Evolutionary conservation across 2,888 invertebrate species (phyloP).

Genomic region (Tinea trinotella): DNA sequence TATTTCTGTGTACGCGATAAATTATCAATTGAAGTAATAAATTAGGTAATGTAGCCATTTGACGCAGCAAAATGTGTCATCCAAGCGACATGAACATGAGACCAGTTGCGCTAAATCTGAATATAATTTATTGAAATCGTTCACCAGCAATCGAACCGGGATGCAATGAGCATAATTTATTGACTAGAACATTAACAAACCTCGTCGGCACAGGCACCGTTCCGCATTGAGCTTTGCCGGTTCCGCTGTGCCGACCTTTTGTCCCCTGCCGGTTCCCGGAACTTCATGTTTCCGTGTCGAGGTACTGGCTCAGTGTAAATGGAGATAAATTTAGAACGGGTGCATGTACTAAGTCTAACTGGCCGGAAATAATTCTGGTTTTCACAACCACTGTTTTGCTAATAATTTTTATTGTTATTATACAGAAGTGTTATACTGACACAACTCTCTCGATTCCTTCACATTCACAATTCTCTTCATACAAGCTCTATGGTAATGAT

Average conservation of each 20-base stretch:
- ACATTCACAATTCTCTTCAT: no score
- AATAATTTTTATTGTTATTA: no score
- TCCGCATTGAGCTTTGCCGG: conserved; percentile 44
- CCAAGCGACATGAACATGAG: not conserved
- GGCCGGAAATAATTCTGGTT: conserved; percentile 41
- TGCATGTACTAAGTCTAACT: conserved; percentile 30
- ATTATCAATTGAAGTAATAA: no score
- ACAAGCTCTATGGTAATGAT: no score
- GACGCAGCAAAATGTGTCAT: not conserved
- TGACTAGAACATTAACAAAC: conserved; percentile 16
- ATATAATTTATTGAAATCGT: conserved; percentile 11
- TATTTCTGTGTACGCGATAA: no score
- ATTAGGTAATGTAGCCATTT: not conserved
- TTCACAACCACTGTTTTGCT: conserved; percentile 33
- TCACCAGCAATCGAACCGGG: conserved; percentile 7
- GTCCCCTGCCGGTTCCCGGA: conserved; percentile 38
- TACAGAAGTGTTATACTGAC: no score
- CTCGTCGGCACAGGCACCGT: conserved; percentile 38
- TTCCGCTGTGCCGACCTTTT: conserved; percentile 46
- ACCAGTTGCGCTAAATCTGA: not conserved
- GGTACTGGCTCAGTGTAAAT: conserved; percentile 35
- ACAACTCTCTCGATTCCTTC: no score
- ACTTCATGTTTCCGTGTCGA: conserved; percentile 25
- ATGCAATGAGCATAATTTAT: conserved; percentile 16
- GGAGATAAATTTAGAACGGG: conserved; percentile 44